Percentiles rank a stretch among this genome's conserved stretches.
Evolutionary conservation across 2,888 invertebrate species (phyloP).

Genomic region (Gnatocerus cornutus): DNA sequence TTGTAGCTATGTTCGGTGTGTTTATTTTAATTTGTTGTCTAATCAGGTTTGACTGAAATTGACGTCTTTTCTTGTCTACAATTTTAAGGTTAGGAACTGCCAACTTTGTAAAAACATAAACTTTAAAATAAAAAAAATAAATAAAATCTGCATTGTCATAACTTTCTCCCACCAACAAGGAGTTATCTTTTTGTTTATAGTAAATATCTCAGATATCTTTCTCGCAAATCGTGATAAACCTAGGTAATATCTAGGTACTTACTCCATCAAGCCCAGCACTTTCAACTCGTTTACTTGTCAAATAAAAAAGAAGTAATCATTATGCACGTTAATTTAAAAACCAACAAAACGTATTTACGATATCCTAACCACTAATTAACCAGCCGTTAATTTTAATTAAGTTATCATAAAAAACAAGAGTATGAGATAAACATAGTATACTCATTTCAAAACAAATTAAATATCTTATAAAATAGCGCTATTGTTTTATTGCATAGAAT

Average conservation of each 20-base stretch:
- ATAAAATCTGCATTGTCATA: no score
- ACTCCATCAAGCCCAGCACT: constrained; percentile 9
- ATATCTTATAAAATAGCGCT: neutral
- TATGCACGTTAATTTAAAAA: constrained; percentile 23
- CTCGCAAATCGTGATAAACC: neutral
- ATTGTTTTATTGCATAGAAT: no score
- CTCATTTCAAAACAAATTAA: constrained; percentile 8
- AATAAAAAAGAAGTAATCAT: constrained; percentile 7
- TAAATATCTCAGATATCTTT: neutral
- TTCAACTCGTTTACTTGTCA: constrained; percentile 10
- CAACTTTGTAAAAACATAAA: no score
- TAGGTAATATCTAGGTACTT: neutral
- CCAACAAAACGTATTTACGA: constrained; percentile 14
- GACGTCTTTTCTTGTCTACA: no score
- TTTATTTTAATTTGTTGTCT: no score
- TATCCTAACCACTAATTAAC: constrained; percentile 10
- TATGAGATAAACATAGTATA: neutral
- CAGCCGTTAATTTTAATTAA: constrained; percentile 30
- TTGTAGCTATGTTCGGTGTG: no score
- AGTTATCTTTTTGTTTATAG: neutral
- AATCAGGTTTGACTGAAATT: no score
- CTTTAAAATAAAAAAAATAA: no score
- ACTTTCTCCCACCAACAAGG: neutral
- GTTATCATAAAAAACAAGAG: constrained; percentile 20
- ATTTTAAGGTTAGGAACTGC: no score